Conservation (phyloP, 2,888 invertebrate species). For the Sarcophaga carnaria region DNA sequence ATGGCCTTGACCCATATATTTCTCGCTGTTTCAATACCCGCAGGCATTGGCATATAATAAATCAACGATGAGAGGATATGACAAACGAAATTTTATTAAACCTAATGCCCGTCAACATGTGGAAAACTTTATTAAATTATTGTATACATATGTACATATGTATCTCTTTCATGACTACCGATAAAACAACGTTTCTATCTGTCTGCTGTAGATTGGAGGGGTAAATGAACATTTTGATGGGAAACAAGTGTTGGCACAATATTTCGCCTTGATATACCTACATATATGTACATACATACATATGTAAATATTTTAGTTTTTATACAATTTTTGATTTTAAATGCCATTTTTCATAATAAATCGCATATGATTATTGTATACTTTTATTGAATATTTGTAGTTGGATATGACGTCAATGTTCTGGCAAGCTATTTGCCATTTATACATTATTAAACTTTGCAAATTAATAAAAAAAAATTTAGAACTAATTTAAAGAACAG, state of each 20-base stretch:
- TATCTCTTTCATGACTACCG: constrained; percentile 38
- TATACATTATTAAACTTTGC: background rate
- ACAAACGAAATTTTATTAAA: constrained; percentile 13
- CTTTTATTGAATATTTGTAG: background rate
- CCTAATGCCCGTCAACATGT: constrained; percentile 24
- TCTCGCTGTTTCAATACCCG: constrained; percentile 33
- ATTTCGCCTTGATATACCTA: constrained; percentile 12
- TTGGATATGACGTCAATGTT: constrained; percentile 36
- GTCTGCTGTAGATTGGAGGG: constrained; percentile 7
- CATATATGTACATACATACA: constrained; percentile 32
- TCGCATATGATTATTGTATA: background rate
- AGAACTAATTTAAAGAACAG: too few relatives aligned
- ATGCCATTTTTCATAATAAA: constrained; percentile 26
- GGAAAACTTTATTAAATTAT: constrained; percentile 44
- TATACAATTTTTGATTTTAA: constrained; percentile 22
- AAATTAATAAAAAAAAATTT: background rate
- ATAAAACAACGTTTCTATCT: constrained; percentile 23
- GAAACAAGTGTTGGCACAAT: constrained; percentile 26
- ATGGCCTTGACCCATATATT: constrained; percentile 78
- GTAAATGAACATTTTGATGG: background rate
- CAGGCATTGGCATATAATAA: constrained; percentile 41
- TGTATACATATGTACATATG: background rate
- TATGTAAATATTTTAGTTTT: constrained; percentile 27
- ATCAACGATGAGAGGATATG: constrained; percentile 31
- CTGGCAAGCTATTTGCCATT: background rate